phyloP scores from a whole-genome alignment of 2,113 vertebrate genomes.

The Tragelaphus imberbis region DNA sequence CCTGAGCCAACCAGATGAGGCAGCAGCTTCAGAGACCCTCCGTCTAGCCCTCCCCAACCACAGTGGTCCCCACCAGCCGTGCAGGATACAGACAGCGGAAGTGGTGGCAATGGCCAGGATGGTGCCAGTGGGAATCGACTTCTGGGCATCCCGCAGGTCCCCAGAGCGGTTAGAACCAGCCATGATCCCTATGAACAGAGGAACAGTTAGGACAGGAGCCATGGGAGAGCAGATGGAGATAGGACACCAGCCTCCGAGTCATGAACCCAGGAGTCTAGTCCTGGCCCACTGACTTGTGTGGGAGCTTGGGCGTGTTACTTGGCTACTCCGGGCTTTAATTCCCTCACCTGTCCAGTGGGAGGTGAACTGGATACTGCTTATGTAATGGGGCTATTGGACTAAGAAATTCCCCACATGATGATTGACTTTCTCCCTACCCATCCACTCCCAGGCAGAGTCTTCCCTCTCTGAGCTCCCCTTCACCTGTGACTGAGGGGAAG shows the following conservation, averaged over 20 bases:
- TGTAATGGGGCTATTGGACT: neutral
- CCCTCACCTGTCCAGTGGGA: neutral
- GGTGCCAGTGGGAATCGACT: conserved; percentile 96
- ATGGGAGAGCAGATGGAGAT: neutral
- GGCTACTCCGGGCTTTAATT: neutral
- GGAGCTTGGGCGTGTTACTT: neutral
- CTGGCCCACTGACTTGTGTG: neutral
- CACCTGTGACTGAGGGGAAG: conserved; percentile 98
- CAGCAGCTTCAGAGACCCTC: neutral
- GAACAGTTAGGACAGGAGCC: neutral
- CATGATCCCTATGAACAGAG: conserved; percentile 91
- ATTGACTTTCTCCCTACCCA: neutral
- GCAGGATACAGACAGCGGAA: conserved; percentile 96
- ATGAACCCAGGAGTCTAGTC: neutral
- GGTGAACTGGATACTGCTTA: neutral
- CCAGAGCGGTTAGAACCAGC: conserved; percentile 98
- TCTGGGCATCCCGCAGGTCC: conserved; percentile 97
- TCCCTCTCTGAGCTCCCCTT: conserved; percentile 35
- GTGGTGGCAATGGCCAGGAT: conserved; percentile 98
- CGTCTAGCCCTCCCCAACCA: neutral
- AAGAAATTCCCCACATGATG: neutral
- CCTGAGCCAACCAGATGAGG: neutral
- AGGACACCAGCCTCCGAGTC: neutral
- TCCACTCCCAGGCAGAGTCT: neutral
- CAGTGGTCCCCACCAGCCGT: neutral